Percentiles rank a stretch among this genome's conserved stretches.
phyloP scores from a whole-genome alignment of 2,113 vertebrate species.

The Mugil cephalus region DNA sequence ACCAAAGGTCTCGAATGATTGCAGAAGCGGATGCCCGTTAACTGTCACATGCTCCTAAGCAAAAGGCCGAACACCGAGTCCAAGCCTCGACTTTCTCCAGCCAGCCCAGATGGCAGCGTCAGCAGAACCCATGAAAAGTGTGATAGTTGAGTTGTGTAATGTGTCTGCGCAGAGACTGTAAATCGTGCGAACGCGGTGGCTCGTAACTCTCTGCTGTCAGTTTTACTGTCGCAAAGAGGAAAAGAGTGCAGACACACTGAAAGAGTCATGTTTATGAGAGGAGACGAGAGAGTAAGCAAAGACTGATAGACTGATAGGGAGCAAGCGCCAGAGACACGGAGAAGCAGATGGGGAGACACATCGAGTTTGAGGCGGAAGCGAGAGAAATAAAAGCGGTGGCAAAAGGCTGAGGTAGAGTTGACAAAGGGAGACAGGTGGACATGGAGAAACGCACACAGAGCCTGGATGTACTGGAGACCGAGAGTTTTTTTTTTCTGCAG shows the following conservation, averaged over 20 bases:
- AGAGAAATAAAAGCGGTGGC: conserved; percentile 14
- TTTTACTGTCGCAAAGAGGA: conserved; percentile 38
- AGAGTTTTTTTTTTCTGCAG: neutral
- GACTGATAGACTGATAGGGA: conserved; percentile 30
- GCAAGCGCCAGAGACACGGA: conserved; percentile 21
- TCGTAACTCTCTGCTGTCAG: conserved; percentile 56
- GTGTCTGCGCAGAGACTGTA: conserved; percentile 22
- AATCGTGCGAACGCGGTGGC: conserved; percentile 11
- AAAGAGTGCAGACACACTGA: conserved; percentile 37
- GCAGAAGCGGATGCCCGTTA: conserved; percentile 8
- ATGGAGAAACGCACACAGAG: conserved; percentile 15
- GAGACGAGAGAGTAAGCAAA: conserved; percentile 41
- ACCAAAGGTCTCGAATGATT: conserved; percentile 1
- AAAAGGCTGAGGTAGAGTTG: conserved; percentile 9
- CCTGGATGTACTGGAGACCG: conserved; percentile 7
- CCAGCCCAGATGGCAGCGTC: neutral
- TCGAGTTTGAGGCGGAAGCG: conserved; percentile 23
- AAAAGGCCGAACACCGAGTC: neutral
- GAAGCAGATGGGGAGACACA: conserved; percentile 47
- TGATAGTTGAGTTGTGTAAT: conserved; percentile 21
- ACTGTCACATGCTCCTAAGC: conserved; percentile 1
- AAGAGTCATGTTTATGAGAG: conserved; percentile 49
- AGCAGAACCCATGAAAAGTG: conserved; percentile 27
- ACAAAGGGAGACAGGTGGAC: conserved; percentile 10
- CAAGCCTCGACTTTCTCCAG: neutral